Conservation (phyloP, 2,888 invertebrate species). For the Meganola albula region DNA sequence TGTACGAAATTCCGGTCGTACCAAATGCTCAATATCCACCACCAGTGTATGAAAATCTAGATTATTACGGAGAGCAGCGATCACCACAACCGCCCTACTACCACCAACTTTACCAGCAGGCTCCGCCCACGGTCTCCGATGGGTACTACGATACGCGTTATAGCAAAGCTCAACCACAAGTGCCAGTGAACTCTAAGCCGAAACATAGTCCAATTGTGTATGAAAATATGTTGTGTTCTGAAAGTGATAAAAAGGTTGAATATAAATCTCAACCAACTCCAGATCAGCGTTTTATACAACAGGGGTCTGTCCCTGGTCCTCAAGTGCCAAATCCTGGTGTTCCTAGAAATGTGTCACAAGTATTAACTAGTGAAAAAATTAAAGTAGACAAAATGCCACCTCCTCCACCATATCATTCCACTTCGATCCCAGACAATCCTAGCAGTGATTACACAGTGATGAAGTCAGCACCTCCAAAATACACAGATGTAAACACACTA, state of each 20-base stretch:
- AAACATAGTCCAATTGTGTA: slow-evolving; percentile 62
- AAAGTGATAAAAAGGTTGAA: slow-evolving; percentile 61
- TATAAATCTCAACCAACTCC: slow-evolving; percentile 49
- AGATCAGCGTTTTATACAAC: slow-evolving; percentile 62
- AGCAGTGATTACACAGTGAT: slow-evolving; percentile 68
- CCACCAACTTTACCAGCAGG: slow-evolving; percentile 74
- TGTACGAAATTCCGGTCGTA: slow-evolving; percentile 66
- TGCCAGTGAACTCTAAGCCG: slow-evolving; percentile 78
- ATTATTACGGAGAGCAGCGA: slow-evolving; percentile 82
- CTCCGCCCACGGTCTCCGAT: slow-evolving; percentile 61
- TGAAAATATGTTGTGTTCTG: slow-evolving; percentile 71
- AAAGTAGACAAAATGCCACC: slow-evolving; percentile 75
- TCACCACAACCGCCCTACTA: slow-evolving; percentile 80
- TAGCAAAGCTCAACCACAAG: slow-evolving; percentile 90
- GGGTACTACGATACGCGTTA: slow-evolving; percentile 76
- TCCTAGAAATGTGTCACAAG: slow-evolving; percentile 49
- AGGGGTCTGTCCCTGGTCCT: slow-evolving; percentile 62
- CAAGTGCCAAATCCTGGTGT: slow-evolving; percentile 60
- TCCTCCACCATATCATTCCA: slow-evolving; percentile 61
- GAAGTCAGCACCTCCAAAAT: slow-evolving; percentile 72
- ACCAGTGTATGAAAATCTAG: slow-evolving; percentile 88
- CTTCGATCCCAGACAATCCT: slow-evolving; percentile 47
- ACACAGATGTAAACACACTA: slow-evolving; percentile 64
- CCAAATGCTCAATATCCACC: slow-evolving; percentile 59
- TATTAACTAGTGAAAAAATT: slow-evolving; percentile 60